phyloP scores from a whole-genome alignment of 2,888 invertebrate genomes.

The Drosophila greeni region DNA sequence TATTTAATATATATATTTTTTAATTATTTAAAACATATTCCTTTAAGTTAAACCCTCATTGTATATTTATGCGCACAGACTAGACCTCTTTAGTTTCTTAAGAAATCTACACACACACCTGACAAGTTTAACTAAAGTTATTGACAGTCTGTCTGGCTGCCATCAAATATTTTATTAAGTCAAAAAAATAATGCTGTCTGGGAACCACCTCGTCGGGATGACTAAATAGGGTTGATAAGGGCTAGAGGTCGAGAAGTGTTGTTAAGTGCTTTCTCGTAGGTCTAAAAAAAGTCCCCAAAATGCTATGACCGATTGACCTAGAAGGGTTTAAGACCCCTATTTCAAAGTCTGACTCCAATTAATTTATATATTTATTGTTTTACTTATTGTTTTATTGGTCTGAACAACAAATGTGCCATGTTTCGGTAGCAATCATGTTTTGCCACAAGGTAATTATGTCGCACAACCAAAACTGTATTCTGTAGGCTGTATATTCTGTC shows the following conservation, averaged over 20 bases:
- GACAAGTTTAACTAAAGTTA: not conserved
- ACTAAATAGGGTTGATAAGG: not conserved
- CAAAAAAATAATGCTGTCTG: not conserved
- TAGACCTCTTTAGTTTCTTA: not conserved
- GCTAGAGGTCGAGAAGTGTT: not conserved
- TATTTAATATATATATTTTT: not conserved
- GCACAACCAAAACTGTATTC: conserved; percentile 44
- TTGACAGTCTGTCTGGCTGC: not conserved
- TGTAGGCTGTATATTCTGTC: conserved; percentile 43
- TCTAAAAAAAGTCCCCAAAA: conserved; percentile 3
- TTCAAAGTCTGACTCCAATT: too few species aligned
- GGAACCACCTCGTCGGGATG: not conserved
- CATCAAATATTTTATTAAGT: not conserved
- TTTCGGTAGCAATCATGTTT: conserved; percentile 63
- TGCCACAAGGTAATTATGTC: conserved; percentile 63
- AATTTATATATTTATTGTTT: too few species aligned
- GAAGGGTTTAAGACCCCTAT: conserved; percentile 1
- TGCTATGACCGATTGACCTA: conserved; percentile 12
- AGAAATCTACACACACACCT: not conserved
- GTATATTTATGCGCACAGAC: not conserved
- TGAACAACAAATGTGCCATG: conserved; percentile 41
- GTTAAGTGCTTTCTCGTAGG: conserved; percentile 9
- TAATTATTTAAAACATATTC: not conserved
- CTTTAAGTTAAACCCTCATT: not conserved
- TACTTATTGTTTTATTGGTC: conserved; percentile 31